Percentiles rank a stretch among this genome's conserved stretches.
These are phyloP conservation scores for Chrysaora quinquecirrha DNA, from an alignment of 30 jellyfish, hydroid and myxozoan species.

Conservation along the genomic window DNA sequence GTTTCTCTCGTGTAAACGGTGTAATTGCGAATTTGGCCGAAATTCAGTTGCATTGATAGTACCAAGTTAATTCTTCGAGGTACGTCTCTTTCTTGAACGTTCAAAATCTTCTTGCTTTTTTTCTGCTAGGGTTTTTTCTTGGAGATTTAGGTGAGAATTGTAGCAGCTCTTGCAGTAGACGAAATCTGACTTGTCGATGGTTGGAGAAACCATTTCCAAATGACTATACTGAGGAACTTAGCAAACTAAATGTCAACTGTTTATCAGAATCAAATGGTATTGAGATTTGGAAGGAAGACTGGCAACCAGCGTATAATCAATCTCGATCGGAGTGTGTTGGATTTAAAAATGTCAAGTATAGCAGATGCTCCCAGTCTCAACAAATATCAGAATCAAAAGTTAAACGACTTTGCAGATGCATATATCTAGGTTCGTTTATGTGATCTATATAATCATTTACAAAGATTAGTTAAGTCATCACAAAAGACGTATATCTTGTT, in stretches of 20 bases:
- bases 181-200: slow-evolving; percentile 41
- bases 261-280: neutral
- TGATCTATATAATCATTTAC: neutral
- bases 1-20: too few relatives aligned
- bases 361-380: slow-evolving; percentile 34
- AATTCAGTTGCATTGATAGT: too few relatives aligned
- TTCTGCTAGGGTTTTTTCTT: slow-evolving; percentile 27
- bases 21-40: too few relatives aligned
- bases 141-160: slow-evolving; percentile 44
- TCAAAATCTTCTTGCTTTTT: too few relatives aligned
- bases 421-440: slow-evolving; percentile 45
- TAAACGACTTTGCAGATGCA: slow-evolving; percentile 48
- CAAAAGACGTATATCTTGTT: neutral
- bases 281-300: slow-evolving; percentile 18
- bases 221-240: neutral
- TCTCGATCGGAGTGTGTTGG: slow-evolving; percentile 46
- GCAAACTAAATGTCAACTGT: neutral
- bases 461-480: neutral
- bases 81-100: too few relatives aligned
- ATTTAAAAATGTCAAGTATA: slow-evolving; percentile 11
- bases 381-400: slow-evolving; percentile 5
- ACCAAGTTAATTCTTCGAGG: too few relatives aligned
- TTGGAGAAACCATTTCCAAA: neutral
- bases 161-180: slow-evolving; percentile 13
- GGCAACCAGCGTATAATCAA: slow-evolving; percentile 54